A percentile compares a stretch with the other conserved stretches of the same genome.
Conservation (phyloP, 1,140 invertebrate species). For the Wiebesia pumilae region DNA sequence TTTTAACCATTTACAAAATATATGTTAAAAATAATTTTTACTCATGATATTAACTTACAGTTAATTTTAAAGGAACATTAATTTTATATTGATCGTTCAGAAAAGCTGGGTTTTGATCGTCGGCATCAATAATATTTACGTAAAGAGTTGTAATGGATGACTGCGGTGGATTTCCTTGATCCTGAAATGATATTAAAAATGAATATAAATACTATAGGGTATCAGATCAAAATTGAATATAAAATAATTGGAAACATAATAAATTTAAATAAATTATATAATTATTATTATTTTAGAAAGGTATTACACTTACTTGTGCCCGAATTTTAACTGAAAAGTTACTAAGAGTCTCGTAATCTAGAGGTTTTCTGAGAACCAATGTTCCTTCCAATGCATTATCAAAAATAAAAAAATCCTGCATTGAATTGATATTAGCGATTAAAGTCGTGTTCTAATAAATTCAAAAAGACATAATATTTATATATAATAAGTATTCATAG, state of each 20-base stretch:
- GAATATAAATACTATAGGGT: background rate
- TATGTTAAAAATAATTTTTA: no score
- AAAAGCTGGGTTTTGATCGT: conserved; percentile 94
- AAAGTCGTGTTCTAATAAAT: background rate
- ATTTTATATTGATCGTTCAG: conserved; percentile 85
- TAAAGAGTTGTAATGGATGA: conserved; percentile 84
- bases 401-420: conserved; percentile 86
- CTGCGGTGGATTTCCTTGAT: conserved; percentile 88
- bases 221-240: no score
- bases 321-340: conserved; percentile 88
- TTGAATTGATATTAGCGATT: background rate
- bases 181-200: conserved; percentile 70
- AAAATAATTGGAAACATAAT: no score
- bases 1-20: no score
- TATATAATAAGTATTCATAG: no score
- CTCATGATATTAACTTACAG: conserved; percentile 69
- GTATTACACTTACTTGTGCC: conserved; percentile 77
- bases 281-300: background rate
- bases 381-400: conserved; percentile 91
- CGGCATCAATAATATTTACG: conserved; percentile 90
- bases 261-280: background rate
- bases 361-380: conserved; percentile 84
- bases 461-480: no score
- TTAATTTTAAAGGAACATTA: conserved; percentile 79
- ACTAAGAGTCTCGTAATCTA: conserved; percentile 89